These are phyloP conservation scores for Gouania willdenowi DNA, from an alignment of 2,797 vertebrate genomes.

Conservation along the genomic window DNA sequence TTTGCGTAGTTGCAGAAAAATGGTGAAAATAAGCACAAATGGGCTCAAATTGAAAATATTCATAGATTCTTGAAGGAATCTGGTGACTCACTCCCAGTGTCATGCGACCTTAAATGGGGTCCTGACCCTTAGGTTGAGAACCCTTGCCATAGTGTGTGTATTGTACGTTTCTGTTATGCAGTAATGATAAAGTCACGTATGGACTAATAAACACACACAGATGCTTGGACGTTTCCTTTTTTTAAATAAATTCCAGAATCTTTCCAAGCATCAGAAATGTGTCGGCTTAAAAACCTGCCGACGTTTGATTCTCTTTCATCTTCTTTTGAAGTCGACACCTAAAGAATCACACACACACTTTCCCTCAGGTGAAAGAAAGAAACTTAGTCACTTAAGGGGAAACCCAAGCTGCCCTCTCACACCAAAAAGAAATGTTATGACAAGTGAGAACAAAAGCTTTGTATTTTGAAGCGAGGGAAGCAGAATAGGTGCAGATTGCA, in stretches of 20 bases:
- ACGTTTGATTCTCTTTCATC: conserved; percentile 23
- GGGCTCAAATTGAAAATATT: no score
- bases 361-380: no score
- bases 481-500: conserved; percentile 42
- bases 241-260: conserved; percentile 29
- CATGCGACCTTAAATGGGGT: no score
- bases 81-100: no score
- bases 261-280: conserved; percentile 34
- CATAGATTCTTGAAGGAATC: no score
- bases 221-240: no score
- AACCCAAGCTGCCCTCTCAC: conserved; percentile 28
- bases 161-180: conserved; percentile 8
- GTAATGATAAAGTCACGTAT: no score
- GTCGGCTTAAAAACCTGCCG: conserved; percentile 29
- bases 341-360: conserved; percentile 2
- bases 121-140: no score
- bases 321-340: conserved; percentile 30
- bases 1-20: no score
- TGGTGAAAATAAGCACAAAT: no score
- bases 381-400: conserved; percentile 36
- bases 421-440: conserved; percentile 57
- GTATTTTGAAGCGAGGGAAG: neutral
- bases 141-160: no score
- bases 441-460: conserved; percentile 49
- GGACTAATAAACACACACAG: neutral